phyloP scores from a whole-genome alignment of 2,113 vertebrate species.

The Lophochroa leadbeateri region DNA sequence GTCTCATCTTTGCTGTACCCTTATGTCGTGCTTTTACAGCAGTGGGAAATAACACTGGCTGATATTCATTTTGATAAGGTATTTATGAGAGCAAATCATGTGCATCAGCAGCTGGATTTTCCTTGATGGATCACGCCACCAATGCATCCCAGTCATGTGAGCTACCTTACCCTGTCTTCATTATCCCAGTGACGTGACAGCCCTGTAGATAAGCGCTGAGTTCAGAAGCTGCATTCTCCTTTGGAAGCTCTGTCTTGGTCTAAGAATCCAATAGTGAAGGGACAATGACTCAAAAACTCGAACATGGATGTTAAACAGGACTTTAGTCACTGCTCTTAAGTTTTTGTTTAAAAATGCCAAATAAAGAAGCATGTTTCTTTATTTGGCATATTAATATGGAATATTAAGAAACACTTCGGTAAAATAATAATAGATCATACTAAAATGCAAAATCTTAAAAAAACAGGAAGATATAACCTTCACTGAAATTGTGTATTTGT shows the following conservation, averaged over 20 bases:
- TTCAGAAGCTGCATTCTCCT: background rate
- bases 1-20: background rate
- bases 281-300: background rate
- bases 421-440: background rate
- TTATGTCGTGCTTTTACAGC: background rate
- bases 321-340: background rate
- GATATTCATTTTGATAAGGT: background rate
- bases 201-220: background rate
- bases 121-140: background rate
- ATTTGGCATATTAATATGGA: background rate
- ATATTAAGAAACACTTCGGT: background rate
- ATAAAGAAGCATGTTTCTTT: background rate
- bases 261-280: background rate
- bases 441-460: background rate
- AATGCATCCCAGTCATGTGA: background rate
- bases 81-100: background rate
- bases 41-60: background rate
- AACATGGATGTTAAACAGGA: background rate
- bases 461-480: background rate
- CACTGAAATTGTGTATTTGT: background rate
- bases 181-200: background rate
- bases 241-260: background rate
- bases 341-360: background rate
- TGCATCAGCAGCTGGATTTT: background rate
- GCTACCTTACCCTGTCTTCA: background rate